Conservation (phyloP, 2,888 invertebrate species). For the Andrena praecox region DNA sequence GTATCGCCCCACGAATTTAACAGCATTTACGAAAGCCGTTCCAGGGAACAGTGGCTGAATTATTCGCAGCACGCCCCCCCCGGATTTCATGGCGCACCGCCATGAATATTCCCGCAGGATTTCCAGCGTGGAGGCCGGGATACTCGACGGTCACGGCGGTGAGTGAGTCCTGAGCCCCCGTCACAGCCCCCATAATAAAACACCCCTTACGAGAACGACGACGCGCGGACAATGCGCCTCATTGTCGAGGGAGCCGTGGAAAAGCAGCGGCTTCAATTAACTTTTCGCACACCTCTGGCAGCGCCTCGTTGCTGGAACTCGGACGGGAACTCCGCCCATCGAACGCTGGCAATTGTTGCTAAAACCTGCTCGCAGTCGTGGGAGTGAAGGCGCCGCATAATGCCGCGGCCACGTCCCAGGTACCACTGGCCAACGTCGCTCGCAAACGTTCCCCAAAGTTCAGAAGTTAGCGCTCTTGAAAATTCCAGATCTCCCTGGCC, state of each 20-base stretch:
- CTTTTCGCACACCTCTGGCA: slow-evolving; percentile 78
- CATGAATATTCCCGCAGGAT: slow-evolving; percentile 67
- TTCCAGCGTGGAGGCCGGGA: slow-evolving; percentile 27
- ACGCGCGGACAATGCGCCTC: slow-evolving; percentile 75
- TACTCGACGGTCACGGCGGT: slow-evolving; percentile 62
- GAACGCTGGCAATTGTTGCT: slow-evolving; percentile 67
- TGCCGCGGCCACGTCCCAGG: slow-evolving; percentile 43
- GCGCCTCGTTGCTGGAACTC: slow-evolving; percentile 46
- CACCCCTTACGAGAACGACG: slow-evolving; percentile 77
- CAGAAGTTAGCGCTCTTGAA: neutral
- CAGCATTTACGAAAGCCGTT: slow-evolving; percentile 67
- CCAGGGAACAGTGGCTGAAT: slow-evolving; percentile 54
- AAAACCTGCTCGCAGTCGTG: slow-evolving; percentile 69
- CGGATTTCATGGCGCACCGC: slow-evolving; percentile 69
- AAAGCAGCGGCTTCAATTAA: slow-evolving; percentile 82
- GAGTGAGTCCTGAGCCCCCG: slow-evolving; percentile 45
- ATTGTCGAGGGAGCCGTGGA: slow-evolving; percentile 78
- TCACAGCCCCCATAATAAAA: slow-evolving; percentile 82
- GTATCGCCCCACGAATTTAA: slow-evolving; percentile 50
- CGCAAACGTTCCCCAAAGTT: slow-evolving; percentile 36
- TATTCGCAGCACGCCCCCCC: slow-evolving; percentile 69
- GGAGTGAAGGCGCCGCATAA: slow-evolving; percentile 66
- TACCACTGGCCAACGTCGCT: neutral
- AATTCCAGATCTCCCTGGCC: neutral
- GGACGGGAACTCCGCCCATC: slow-evolving; percentile 74